Conservation (phyloP, 1,140 invertebrate genomes). For the Sinonovacula constricta region DNA sequence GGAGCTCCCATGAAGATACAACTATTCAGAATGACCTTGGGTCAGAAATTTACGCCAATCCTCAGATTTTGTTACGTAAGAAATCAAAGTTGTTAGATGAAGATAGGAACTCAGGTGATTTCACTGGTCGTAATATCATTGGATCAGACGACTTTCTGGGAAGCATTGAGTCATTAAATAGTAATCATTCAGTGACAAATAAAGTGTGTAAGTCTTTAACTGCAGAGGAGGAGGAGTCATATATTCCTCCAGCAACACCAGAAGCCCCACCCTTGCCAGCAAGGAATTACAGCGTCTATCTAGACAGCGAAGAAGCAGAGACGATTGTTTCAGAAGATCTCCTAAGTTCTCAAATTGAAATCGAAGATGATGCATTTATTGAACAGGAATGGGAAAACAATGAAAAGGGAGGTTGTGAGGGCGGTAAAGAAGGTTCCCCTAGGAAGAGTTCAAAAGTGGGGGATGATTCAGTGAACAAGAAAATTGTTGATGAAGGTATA, state of each 20-base stretch:
- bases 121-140: background rate
- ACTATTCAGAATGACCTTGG: no score
- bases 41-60: conserved; percentile 46
- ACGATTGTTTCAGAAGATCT: background rate
- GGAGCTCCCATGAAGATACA: no score
- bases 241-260: background rate
- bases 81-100: conserved; percentile 33
- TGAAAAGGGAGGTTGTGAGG: no score
- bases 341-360: no score
- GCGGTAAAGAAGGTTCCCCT: no score
- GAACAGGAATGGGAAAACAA: no score
- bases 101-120: background rate
- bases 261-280: conserved; percentile 41
- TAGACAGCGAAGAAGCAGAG: conserved; percentile 38
- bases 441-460: conserved; percentile 14
- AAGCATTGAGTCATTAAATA: background rate
- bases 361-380: no score
- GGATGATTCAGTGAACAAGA: background rate
- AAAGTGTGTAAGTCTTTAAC: background rate
- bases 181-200: background rate
- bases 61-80: conserved; percentile 43
- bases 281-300: conserved; percentile 42
- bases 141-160: background rate
- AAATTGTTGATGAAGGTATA: background rate
- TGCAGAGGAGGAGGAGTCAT: conserved; percentile 12